Conservation (phyloP, 2,113 vertebrate species). For the Brachypodius melanocephalos region DNA sequence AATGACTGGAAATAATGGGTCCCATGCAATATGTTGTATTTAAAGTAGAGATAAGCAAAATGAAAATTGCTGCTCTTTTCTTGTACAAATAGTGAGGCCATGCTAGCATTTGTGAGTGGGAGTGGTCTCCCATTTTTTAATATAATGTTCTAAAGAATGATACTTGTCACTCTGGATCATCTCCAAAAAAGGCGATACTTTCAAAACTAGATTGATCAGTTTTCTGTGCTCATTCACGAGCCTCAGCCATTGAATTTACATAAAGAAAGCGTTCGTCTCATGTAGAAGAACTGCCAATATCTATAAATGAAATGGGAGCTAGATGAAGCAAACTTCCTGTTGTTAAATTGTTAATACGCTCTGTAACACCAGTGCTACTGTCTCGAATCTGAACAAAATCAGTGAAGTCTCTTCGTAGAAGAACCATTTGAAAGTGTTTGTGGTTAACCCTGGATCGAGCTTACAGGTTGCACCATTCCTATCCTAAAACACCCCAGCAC, state of each 20-base stretch:
- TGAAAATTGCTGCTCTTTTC: conserved; percentile 9
- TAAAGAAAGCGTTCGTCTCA: background rate
- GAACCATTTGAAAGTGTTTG: background rate
- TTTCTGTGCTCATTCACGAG: background rate
- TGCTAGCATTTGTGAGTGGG: background rate
- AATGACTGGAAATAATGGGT: conserved; percentile 59
- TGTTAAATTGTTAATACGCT: background rate
- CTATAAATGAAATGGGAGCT: background rate
- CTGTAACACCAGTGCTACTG: background rate
- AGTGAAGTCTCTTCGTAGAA: background rate
- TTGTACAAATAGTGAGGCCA: background rate
- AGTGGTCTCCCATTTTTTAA: background rate
- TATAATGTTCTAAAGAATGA: background rate
- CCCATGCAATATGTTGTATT: conserved; percentile 60
- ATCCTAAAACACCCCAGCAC: background rate
- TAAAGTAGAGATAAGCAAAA: conserved; percentile 50
- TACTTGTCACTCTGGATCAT: background rate
- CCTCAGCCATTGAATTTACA: background rate
- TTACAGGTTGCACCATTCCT: background rate
- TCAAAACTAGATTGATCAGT: background rate
- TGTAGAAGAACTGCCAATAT: background rate
- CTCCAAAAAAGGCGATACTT: background rate
- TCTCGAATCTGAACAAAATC: background rate
- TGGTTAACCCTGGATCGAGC: background rate
- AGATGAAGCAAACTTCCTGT: background rate